Evolutionary conservation across 2,888 invertebrate species (phyloP), one percentile per base, ranked within the genome.

Genomic region (Altica lythri): DNA sequence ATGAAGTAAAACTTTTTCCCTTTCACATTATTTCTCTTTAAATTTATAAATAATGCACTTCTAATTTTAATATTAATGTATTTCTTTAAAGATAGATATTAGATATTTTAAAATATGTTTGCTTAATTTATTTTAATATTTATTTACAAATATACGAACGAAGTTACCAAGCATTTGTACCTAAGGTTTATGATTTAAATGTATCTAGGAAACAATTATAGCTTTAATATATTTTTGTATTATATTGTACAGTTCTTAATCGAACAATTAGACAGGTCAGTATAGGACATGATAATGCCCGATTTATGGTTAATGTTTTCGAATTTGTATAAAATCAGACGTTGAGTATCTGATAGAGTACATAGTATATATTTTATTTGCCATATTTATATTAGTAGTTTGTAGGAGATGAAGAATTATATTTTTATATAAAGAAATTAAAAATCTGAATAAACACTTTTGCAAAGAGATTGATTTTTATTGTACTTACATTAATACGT

Each of bases 311-410:
- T 40, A 13, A 37, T 51, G 47, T 38, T 45, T 34, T 16, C 32
- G 25, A 51, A 10, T 37, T 27, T 38, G 48, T 48, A 40, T 40
- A 17, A 22, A 22, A 34, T 45, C 44, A 45, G 19, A 30, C 9
- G n/a, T n/a, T n/a, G 6, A 13, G 5, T 16, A 47, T 9, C 18
- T 37, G 38, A 27, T 38, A 27, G 25, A 29, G 30, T 30, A 29
- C 18, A 38, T 37, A 37, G 10, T 2, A 12, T 18, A n/a, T 42
- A 55, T 58, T 56, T 60, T 55, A 57, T 57, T 40, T 59, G 62
- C 62, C 62, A 62, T 62, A 62, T 62, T 58, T 58, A 58, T 60
- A 57, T 46, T 44, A 40, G 62, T 62, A 62, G 62, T 59, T 48
- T 52, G 34, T 60, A 62, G 60, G 32, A 29, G 22, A 55, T 55